Evolutionary conservation across 2,113 vertebrate species (phyloP).

Genomic region (Camelus bactrianus): DNA sequence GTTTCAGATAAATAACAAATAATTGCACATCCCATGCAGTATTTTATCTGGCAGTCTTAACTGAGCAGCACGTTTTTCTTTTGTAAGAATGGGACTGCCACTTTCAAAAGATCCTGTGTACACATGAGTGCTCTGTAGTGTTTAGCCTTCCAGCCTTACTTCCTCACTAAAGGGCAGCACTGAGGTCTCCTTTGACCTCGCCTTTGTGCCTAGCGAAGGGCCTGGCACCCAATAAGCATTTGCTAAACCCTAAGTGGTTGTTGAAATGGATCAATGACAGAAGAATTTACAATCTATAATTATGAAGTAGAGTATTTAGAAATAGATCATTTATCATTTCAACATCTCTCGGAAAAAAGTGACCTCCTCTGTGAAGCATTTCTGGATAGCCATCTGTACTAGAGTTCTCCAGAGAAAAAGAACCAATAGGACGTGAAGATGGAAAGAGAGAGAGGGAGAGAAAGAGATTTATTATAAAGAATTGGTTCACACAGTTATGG

Average conservation of each 20-base stretch:
- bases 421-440: background rate
- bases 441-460: background rate
- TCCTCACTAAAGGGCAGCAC: background rate
- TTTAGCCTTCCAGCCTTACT: background rate
- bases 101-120: background rate
- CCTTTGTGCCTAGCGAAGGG: background rate
- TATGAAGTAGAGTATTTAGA: background rate
- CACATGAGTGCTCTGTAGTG: rapidly evolving
- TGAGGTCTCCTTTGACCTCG: background rate
- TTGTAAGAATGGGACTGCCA: background rate
- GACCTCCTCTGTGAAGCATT: background rate
- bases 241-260: background rate
- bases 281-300: background rate
- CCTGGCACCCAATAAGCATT: background rate
- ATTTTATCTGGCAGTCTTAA: background rate
- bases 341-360: background rate
- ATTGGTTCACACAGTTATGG: background rate
- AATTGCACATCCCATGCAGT: background rate
- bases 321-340: background rate
- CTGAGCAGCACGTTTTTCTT: background rate
- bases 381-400: background rate
- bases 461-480: background rate
- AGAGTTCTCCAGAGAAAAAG: constrained; percentile 26
- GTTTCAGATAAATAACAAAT: background rate
- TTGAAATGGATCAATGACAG: background rate